Evolutionary conservation across 2,113 vertebrate species (phyloP).

Genomic region (Gulo gulo): DNA sequence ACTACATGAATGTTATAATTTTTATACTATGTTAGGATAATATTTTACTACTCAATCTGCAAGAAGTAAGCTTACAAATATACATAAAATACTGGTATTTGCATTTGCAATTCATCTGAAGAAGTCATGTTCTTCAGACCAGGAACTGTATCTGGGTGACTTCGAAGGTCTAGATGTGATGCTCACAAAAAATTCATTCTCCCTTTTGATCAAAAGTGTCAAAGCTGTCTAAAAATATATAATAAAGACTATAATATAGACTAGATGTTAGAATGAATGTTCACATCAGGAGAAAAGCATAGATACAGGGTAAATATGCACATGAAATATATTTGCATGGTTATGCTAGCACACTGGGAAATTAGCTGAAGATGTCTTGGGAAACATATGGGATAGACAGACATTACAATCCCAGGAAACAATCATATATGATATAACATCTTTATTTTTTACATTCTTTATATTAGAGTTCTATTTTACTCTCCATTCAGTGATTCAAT

Average conservation of each 20-base stretch:
- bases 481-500: neutral
- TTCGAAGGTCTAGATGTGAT: neutral
- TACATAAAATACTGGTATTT: neutral
- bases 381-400: neutral
- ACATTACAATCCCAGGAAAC: neutral
- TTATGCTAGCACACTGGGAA: neutral
- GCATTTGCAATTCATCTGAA: neutral
- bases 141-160: neutral
- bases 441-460: neutral
- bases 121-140: neutral
- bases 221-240: neutral
- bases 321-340: neutral
- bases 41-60: neutral
- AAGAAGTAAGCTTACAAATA: neutral
- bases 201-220: neutral
- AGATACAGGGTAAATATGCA: neutral
- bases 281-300: neutral
- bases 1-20: neutral
- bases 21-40: neutral
- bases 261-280: neutral
- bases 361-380: neutral
- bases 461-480: neutral
- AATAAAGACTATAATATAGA: neutral
- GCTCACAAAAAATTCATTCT: neutral
- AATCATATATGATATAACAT: neutral